A percentile compares a stretch with the other conserved stretches of the same genome.
These are phyloP conservation scores for Paracyprichromis sp. DNA, from an alignment of 2,113 vertebrate genomes.

Conservation along the genomic window DNA sequence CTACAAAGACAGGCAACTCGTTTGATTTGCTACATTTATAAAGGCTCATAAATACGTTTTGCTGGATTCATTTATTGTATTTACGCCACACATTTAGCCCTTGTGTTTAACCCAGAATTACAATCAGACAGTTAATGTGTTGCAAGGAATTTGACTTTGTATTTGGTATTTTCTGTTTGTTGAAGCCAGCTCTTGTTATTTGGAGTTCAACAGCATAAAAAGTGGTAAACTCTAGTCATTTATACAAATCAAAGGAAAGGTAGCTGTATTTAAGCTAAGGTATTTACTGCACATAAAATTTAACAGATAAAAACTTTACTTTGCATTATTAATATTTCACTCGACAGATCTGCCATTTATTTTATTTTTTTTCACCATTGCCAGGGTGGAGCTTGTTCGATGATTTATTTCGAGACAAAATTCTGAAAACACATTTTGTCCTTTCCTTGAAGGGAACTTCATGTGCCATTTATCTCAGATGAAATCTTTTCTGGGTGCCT, in stretches of 20 bases:
- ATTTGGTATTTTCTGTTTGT: background rate
- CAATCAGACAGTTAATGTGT: background rate
- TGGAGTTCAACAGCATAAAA: background rate
- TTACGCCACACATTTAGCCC: background rate
- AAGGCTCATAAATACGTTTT: background rate
- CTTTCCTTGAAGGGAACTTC: conserved; percentile 33
- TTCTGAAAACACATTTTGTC: conserved; percentile 9
- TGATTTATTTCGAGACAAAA: background rate
- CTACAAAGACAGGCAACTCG: background rate
- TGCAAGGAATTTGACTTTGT: background rate
- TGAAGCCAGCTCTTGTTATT: background rate
- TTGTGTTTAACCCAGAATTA: background rate
- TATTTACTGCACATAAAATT: background rate
- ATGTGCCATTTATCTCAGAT: conserved; percentile 28
- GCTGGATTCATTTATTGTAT: background rate
- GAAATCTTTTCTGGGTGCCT: conserved; percentile 46
- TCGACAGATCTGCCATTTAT: background rate
- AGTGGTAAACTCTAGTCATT: background rate
- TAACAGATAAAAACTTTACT: background rate
- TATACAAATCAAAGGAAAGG: background rate
- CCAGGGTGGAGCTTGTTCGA: background rate
- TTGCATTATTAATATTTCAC: background rate
- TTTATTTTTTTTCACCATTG: background rate
- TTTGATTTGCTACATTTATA: background rate
- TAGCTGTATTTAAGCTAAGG: background rate